Percentiles rank a stretch among this genome's conserved stretches.
phyloP scores from a whole-genome alignment of 35 echinoderm and acorn worm species.

The Apostichopus californicus region DNA sequence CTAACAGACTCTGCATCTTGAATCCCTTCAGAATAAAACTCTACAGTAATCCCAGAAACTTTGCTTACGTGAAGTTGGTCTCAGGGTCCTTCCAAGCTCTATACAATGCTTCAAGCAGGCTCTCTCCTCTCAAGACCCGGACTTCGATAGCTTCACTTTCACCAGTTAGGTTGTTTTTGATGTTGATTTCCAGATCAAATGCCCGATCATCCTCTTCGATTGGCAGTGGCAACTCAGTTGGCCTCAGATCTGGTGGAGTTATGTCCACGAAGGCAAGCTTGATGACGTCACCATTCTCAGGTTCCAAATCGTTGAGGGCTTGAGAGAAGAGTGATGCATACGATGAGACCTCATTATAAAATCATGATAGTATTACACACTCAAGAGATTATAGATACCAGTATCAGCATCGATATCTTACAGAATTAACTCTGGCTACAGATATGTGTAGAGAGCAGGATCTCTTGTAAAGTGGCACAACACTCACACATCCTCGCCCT shows the following conservation, averaged over 20 bases:
- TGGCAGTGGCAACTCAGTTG: neutral
- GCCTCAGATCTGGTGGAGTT: neutral
- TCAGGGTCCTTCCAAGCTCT: slow-evolving; percentile 14
- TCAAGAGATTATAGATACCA: too few relatives aligned
- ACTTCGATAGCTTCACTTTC: neutral
- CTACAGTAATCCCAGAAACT: neutral
- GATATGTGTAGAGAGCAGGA: too few relatives aligned
- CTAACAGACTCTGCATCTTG: too few relatives aligned
- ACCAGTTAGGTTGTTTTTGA: slow-evolving; percentile 1
- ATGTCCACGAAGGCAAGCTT: neutral
- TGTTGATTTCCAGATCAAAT: slow-evolving; percentile 13
- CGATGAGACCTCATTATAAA: too few relatives aligned
- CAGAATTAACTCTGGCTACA: too few relatives aligned
- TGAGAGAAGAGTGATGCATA: too few relatives aligned
- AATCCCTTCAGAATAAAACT: too few relatives aligned
- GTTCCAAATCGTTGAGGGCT: neutral
- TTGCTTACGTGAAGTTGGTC: neutral
- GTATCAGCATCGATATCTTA: too few relatives aligned
- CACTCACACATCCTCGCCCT: too few relatives aligned
- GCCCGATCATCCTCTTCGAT: neutral
- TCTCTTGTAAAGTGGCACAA: too few relatives aligned
- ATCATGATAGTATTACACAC: too few relatives aligned
- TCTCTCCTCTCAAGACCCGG: neutral
- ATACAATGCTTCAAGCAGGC: neutral
- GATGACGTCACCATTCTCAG: neutral